A percentile compares a stretch with the other conserved stretches of the same genome.
Evolutionary conservation across 2,888 invertebrate genomes (phyloP).

Genomic region (Nudaria mundana): DNA sequence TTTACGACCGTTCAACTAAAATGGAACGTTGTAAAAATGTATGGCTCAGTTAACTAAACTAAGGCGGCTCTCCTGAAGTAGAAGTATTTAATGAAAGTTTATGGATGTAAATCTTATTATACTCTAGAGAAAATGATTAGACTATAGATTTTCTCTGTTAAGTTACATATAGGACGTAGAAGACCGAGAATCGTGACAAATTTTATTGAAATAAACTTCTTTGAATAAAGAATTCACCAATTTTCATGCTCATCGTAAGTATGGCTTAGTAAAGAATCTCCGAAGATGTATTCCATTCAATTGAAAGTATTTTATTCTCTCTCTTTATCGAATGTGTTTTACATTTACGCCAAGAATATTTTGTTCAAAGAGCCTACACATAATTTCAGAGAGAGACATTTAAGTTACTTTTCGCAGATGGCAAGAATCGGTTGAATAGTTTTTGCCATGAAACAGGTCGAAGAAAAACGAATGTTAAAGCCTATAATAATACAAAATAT

Average conservation of each 20-base stretch:
- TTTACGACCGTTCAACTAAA: too few species aligned
- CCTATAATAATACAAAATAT: slow-evolving; percentile 4
- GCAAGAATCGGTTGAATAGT: slow-evolving; percentile 35
- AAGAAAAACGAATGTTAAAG: slow-evolving; percentile 19
- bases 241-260: too few species aligned
- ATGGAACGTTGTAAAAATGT: slow-evolving; percentile 23
- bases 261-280: too few species aligned
- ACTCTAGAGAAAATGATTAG: slow-evolving; percentile 31
- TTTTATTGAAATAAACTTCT: too few species aligned
- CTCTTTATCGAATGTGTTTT: slow-evolving; percentile 23
- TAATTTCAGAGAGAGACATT: slow-evolving; percentile 43
- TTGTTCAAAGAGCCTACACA: slow-evolving; percentile 32
- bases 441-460: too few species aligned
- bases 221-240: too few species aligned
- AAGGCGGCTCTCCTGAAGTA: slow-evolving; percentile 10
- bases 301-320: too few species aligned
- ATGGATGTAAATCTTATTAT: slow-evolving; percentile 29
- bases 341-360: slow-evolving; percentile 24
- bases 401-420: slow-evolving; percentile 29
- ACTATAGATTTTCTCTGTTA: slow-evolving; percentile 23
- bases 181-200: too few species aligned
- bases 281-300: slow-evolving; percentile 20
- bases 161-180: too few species aligned
- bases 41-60: slow-evolving; percentile 6
- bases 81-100: slow-evolving; percentile 23